Conservation (phyloP, 2,888 invertebrate species). For the Thecophora atra region DNA sequence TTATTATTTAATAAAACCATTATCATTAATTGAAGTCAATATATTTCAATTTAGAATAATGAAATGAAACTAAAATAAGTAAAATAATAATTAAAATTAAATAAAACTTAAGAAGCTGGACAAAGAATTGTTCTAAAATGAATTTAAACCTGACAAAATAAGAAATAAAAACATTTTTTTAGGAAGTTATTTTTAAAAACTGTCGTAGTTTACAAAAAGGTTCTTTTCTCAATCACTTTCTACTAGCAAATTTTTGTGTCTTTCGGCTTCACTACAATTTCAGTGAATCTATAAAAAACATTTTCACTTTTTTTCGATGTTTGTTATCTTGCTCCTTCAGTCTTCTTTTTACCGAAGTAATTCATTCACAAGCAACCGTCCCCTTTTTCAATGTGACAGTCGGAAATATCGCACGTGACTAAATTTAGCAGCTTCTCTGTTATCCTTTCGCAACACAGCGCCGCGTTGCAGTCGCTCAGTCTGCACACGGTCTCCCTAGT, state of each 20-base stretch:
- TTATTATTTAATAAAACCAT: no score
- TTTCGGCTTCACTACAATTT: slow-evolving; percentile 9
- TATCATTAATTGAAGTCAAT: no score
- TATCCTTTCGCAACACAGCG: not conserved
- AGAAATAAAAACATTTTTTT: no score
- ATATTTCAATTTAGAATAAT: no score
- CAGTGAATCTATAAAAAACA: not conserved
- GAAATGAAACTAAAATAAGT: no score
- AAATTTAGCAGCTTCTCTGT: slow-evolving; percentile 43
- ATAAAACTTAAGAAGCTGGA: no score
- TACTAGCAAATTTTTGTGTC: slow-evolving; percentile 4
- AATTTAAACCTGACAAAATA: not conserved
- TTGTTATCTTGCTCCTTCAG: not conserved
- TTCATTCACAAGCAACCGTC: slow-evolving; percentile 39
- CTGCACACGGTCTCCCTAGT: no score
- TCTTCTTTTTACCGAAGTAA: not conserved
- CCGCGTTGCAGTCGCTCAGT: no score
- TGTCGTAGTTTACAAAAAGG: no score
- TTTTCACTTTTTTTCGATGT: not conserved
- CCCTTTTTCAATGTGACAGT: slow-evolving; percentile 42
- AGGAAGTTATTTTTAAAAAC: no score
- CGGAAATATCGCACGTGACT: slow-evolving; percentile 58
- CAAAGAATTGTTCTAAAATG: not conserved
- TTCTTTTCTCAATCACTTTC: not conserved
- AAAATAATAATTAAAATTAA: no score